Evolutionary conservation across 1,140 invertebrate genomes (phyloP).

Genomic region (Penaeus indicus): DNA sequence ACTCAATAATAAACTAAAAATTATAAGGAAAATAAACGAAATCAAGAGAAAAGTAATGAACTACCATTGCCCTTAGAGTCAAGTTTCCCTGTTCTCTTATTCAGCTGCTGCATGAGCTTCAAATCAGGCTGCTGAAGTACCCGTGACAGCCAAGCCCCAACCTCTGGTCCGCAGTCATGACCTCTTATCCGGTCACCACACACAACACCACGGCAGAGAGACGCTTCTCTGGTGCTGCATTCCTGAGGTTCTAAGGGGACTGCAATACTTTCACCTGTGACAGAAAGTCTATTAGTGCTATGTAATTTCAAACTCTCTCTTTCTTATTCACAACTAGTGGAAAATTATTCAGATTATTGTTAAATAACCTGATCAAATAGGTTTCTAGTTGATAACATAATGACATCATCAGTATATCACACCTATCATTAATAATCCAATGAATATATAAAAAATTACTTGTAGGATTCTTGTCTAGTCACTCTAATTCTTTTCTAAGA

Average conservation of each 20-base stretch:
- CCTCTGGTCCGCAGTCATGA: slow-evolving; percentile 85
- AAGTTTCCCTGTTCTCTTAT: neutral
- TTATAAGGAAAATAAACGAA: neutral
- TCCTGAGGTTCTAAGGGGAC: slow-evolving; percentile 21
- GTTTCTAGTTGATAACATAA: too few species aligned
- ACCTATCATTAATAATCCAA: too few species aligned
- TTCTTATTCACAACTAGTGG: too few species aligned
- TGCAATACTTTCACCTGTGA: slow-evolving; percentile 2
- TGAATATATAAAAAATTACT: neutral
- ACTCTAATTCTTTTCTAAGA: neutral
- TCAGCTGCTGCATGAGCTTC: slow-evolving; percentile 78
- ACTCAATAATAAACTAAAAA: neutral
- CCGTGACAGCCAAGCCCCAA: slow-evolving; percentile 80
- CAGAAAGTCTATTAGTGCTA: neutral
- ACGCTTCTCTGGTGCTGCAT: neutral
- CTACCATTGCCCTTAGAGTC: neutral
- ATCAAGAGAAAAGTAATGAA: neutral
- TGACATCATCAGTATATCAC: too few species aligned
- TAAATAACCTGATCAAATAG: too few species aligned
- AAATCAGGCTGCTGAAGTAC: slow-evolving; percentile 70
- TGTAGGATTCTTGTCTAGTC: neutral
- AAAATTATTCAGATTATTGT: too few species aligned
- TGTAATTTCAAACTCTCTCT: too few species aligned
- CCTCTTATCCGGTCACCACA: slow-evolving; percentile 86
- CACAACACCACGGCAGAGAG: slow-evolving; percentile 75